phyloP scores from a whole-genome alignment of 2,113 vertebrate species.

The Catharus bicknelli region DNA sequence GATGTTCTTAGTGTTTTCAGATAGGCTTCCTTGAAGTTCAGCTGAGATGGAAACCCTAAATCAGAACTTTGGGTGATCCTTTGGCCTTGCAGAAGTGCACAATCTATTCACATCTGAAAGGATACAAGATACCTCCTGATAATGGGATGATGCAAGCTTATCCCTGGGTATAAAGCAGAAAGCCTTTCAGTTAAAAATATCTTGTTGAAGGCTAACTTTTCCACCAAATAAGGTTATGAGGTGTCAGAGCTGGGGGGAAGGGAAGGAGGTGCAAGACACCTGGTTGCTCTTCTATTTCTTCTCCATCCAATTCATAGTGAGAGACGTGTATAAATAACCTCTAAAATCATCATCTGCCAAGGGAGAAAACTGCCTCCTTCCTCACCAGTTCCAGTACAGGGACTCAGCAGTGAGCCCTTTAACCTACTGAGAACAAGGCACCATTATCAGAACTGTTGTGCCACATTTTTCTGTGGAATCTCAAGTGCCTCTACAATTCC shows the following conservation, averaged over 20 bases:
- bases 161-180: not conserved
- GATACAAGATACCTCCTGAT: not conserved
- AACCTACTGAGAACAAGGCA: accelerated
- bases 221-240: not conserved
- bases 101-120: not conserved
- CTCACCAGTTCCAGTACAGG: not conserved
- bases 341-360: not conserved
- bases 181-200: not conserved
- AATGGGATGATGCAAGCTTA: not conserved
- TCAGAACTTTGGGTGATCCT: not conserved
- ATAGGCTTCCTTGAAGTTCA: not conserved
- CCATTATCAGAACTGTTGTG: not conserved
- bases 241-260: not conserved
- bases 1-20: not conserved
- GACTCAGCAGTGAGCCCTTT: not conserved
- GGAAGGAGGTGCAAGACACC: not conserved
- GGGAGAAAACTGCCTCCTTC: not conserved
- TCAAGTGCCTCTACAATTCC: not conserved
- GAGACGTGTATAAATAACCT: not conserved
- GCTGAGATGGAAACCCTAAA: not conserved
- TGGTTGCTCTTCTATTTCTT: not conserved
- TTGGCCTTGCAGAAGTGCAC: not conserved
- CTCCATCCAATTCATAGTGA: not conserved
- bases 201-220: not conserved
- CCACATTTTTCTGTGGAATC: not conserved